Evolutionary conservation across 2,888 invertebrate species (phyloP).

Genomic region (Temnothorax unifasciatus): DNA sequence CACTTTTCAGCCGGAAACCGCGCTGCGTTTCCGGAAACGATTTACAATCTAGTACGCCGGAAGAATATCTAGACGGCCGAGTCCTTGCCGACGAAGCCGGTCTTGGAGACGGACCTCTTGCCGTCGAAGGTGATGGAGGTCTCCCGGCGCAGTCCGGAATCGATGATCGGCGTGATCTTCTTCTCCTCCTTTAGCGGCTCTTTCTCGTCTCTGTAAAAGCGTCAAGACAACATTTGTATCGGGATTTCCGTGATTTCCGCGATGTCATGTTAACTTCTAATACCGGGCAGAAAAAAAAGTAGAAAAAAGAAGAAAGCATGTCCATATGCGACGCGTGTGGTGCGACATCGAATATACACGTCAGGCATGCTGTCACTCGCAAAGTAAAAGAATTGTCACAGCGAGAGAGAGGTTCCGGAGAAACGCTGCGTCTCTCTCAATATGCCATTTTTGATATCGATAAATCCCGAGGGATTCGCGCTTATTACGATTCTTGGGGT

Average conservation of each 20-base stretch:
- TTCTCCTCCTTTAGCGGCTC: slow-evolving; percentile 92
- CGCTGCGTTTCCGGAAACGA: slow-evolving; percentile 72
- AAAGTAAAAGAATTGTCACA: slow-evolving; percentile 40
- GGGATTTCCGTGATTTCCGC: background rate
- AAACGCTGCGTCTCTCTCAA: background rate
- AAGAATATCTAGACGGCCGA: slow-evolving; percentile 92
- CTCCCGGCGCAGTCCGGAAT: slow-evolving; percentile 91
- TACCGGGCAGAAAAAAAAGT: slow-evolving; percentile 64
- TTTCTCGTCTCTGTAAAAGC: slow-evolving; percentile 91
- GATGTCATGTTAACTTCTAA: slow-evolving; percentile 60
- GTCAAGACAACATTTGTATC: background rate
- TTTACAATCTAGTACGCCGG: slow-evolving; percentile 87
- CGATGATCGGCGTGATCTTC: slow-evolving; percentile 87
- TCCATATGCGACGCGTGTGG: slow-evolving; percentile 71
- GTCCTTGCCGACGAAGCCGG: slow-evolving; percentile 95
- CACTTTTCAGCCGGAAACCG: slow-evolving; percentile 71
- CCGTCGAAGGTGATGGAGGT: slow-evolving; percentile 94
- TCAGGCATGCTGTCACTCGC: slow-evolving; percentile 74
- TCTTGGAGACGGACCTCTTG: slow-evolving; percentile 93
- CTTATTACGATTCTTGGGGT: background rate
- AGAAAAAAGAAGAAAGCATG: slow-evolving; percentile 60
- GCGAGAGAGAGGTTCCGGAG: slow-evolving; percentile 30
- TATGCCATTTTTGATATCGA: background rate
- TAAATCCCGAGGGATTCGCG: slow-evolving; percentile 5
- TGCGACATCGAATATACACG: slow-evolving; percentile 74